Evolutionary conservation across 2,888 invertebrate genomes (phyloP), one percentile per base, ranked within the genome.

Genomic region (Harmothoe impar): DNA sequence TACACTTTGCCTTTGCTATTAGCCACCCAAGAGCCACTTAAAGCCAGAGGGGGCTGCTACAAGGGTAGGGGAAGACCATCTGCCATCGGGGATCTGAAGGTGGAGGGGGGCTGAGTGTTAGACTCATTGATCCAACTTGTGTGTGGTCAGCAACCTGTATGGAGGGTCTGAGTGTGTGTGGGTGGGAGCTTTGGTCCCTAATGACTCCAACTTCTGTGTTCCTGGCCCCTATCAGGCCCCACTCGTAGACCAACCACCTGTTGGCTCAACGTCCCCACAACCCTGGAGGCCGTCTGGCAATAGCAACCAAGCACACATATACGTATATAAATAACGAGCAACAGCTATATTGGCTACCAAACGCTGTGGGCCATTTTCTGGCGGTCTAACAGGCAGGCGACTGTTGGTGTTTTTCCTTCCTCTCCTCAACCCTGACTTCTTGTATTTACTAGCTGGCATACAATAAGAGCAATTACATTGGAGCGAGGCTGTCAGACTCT

Each of bases 311-410:
- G 23, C n/a, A 62, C 15, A 62, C 15, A 29, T 23, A 12, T 29
- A 25, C 0, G 72, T 1, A 15, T 72, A 72, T 72, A 72, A 72
- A 72, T 72, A 72, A 72, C 25, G 1, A 12, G 62, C 62, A n/a
- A 62, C n/a, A n/a, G 68, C 68, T 68, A 68, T 68, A 68, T 68
- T 68, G 68, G 68, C 68, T n/a, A n/a, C n/a, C n/a, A n/a, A n/a
- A n/a, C n/a, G 12, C 20, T 10, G 54, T 10, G n/a, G n/a, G 43
- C 43, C 43, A 43, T 43, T 7, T 43, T 10, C 10, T 43, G 43
- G 10, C 43, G 3, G 43, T 43, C 43, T 10, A 43, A 43, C 43
- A 43, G 43, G 43, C 43, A 43, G 43, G 43, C 43, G 43, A 3
- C 43, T 43, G 43, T 3, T 43, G 10, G 43, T 43, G 43, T 43